These are phyloP conservation scores for Anguilla japonica DNA, from an alignment of 2,113 vertebrate species.

Conservation along the genomic window DNA sequence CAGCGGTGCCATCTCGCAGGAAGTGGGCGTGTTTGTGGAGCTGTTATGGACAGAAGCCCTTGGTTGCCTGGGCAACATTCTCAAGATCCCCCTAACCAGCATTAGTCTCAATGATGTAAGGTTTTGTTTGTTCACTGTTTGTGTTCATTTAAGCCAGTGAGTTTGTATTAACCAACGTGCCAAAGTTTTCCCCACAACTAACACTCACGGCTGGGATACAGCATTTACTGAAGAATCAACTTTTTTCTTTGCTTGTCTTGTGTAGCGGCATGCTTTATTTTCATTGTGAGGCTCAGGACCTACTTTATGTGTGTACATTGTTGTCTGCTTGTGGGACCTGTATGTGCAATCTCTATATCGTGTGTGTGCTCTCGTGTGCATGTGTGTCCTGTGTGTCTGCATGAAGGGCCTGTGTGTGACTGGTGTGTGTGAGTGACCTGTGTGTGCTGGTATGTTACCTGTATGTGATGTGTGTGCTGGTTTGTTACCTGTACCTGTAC, in stretches of 20 bases:
- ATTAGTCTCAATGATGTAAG: conserved; percentile 82
- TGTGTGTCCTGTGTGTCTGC: neutral
- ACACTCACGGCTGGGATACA: neutral
- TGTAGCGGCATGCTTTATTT: neutral
- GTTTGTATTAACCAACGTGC: neutral
- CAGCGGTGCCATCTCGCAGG: conserved; percentile 62
- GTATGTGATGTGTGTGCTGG: neutral
- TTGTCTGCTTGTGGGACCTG: too few relatives aligned
- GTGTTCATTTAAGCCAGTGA: neutral
- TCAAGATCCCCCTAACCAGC: conserved; percentile 62
- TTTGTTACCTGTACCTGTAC: neutral
- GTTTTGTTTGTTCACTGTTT: neutral
- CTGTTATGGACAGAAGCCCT: conserved; percentile 80
- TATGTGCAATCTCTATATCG: too few relatives aligned
- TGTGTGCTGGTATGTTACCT: neutral
- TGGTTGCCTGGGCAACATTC: conserved; percentile 64
- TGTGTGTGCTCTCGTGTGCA: too few relatives aligned
- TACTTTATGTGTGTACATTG: too few relatives aligned
- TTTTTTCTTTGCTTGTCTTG: neutral
- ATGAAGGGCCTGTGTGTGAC: too few relatives aligned
- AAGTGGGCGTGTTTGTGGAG: conserved; percentile 79
- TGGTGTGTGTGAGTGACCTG: too few relatives aligned
- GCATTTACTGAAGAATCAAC: neutral
- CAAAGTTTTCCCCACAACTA: neutral
- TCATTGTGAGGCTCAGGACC: neutral